Evolutionary conservation across 2,888 invertebrate genomes (phyloP).

Genomic region (Drosophila anceps): DNA sequence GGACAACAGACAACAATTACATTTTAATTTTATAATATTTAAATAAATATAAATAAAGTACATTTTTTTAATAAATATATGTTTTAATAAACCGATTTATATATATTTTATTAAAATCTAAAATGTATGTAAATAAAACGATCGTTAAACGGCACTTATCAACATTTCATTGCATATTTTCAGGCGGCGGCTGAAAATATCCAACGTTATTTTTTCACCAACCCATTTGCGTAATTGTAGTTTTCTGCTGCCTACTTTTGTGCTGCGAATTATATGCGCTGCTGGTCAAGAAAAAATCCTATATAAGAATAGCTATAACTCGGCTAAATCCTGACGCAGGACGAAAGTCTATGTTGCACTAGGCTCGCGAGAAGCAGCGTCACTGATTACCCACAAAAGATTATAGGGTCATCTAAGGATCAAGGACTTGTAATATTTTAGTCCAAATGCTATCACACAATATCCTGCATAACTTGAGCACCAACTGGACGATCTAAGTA

Average conservation of each 20-base stretch:
- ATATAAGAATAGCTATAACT: not conserved
- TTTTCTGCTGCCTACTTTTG: not conserved
- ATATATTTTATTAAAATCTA: too few relatives aligned
- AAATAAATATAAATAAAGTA: not conserved
- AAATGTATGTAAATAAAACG: not conserved
- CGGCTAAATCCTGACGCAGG: not conserved
- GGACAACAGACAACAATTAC: not conserved
- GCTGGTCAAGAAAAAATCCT: not conserved
- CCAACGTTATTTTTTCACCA: not conserved
- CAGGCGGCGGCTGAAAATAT: not conserved
- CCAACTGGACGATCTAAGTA: not conserved
- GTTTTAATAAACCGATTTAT: too few relatives aligned
- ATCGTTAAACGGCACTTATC: not conserved
- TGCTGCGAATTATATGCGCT: not conserved
- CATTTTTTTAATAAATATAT: too few relatives aligned
- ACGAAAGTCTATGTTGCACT: not conserved
- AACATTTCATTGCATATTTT: conserved; percentile 1
- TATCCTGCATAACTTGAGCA: not conserved
- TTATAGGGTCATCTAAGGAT: not conserved
- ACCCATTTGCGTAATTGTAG: not conserved
- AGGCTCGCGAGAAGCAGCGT: not conserved
- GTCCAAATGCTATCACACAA: too few relatives aligned
- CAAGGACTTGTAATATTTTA: not conserved
- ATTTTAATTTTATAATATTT: not conserved
- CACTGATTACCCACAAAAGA: not conserved